phyloP scores from a whole-genome alignment of 2,797 vertebrate species.

The Ciconia nigra region DNA sequence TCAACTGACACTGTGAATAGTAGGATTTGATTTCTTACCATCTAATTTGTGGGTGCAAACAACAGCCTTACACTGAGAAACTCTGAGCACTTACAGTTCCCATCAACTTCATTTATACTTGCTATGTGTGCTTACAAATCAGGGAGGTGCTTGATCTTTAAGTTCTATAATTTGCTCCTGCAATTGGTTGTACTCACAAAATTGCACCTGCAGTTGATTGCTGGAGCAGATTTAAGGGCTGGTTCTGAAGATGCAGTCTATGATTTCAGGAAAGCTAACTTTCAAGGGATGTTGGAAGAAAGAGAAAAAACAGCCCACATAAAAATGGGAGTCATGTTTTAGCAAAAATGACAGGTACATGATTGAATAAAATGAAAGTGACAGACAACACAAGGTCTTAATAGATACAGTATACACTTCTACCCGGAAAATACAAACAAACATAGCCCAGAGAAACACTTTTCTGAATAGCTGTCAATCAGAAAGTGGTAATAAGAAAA shows the following conservation, averaged over 20 bases:
- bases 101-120: conserved; percentile 11
- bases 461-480: conserved; percentile 25
- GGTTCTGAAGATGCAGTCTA: not conserved
- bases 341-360: conserved; percentile 17
- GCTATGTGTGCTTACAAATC: conserved; percentile 51
- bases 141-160: conserved; percentile 1
- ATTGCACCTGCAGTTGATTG: conserved; percentile 60
- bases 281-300: conserved; percentile 1
- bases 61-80: not conserved
- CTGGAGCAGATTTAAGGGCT: conserved; percentile 21
- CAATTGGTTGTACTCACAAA: conserved; percentile 41
- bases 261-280: conserved; percentile 40
- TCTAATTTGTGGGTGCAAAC: conserved; percentile 51
- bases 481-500: not conserved
- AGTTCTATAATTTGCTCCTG: conserved; percentile 53
- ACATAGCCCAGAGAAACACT: not conserved
- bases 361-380: conserved; percentile 57
- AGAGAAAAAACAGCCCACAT: not conserved
- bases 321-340: conserved; percentile 3
- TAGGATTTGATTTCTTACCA: conserved; percentile 32
- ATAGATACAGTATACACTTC: not conserved
- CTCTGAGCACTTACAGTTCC: not conserved
- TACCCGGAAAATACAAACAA: conserved; percentile 17
- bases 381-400: conserved; percentile 40
- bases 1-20: not conserved